phyloP scores from a whole-genome alignment of 2,888 invertebrate genomes.

The Drosophila percnosoma region DNA sequence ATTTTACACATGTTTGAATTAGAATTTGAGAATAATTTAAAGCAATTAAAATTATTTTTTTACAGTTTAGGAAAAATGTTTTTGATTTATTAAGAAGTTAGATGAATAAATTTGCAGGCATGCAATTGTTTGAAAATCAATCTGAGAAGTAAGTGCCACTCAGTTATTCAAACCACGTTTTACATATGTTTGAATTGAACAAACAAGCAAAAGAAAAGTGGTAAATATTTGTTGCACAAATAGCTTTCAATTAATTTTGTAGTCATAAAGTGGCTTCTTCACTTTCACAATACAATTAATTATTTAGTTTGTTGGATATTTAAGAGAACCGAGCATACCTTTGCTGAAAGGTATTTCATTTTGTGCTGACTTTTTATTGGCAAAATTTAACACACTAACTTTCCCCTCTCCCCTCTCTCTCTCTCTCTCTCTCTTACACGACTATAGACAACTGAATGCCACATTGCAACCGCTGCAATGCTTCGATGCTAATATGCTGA shows the following conservation, averaged over 20 bases:
- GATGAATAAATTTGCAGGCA: background rate
- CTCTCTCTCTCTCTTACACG: background rate
- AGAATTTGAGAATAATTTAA: background rate
- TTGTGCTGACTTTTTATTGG: constrained; percentile 41
- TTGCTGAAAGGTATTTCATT: constrained; percentile 7
- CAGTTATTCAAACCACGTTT: background rate
- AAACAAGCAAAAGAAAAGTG: background rate
- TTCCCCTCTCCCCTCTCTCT: background rate
- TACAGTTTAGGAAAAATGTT: background rate
- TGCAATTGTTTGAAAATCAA: background rate
- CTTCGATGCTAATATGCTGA: constrained; percentile 84
- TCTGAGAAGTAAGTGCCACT: background rate
- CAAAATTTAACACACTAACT: constrained; percentile 15
- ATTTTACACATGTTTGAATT: background rate
- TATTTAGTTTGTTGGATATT: constrained; percentile 5
- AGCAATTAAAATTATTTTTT: background rate
- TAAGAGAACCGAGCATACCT: background rate
- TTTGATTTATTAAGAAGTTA: background rate
- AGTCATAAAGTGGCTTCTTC: background rate
- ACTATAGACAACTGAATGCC: constrained; percentile 83
- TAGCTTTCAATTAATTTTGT: background rate
- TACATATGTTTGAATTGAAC: background rate
- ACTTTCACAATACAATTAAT: background rate
- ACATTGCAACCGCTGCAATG: constrained; percentile 82
- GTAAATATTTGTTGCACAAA: background rate